A percentile compares a stretch with the other conserved stretches of the same genome.
These are phyloP conservation scores for Coleophora deauratella DNA, from an alignment of 2,888 invertebrate species.

Conservation along the genomic window DNA sequence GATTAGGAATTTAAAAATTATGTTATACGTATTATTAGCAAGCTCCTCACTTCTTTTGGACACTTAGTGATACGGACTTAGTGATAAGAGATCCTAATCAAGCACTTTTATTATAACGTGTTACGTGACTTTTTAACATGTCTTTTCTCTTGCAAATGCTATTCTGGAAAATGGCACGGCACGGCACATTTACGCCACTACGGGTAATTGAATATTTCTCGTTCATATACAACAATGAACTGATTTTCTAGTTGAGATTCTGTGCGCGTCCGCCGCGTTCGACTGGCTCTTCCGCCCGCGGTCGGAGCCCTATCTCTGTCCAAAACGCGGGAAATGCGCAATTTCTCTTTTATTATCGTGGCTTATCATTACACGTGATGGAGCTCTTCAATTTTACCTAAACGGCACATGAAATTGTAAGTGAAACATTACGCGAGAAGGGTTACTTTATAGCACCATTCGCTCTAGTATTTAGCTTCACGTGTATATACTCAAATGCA, in stretches of 20 bases:
- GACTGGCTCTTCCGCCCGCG: slow-evolving; percentile 38
- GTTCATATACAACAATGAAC: slow-evolving; percentile 46
- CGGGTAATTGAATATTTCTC: slow-evolving; percentile 49
- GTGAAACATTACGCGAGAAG: slow-evolving; percentile 17
- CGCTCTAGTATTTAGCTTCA: slow-evolving; percentile 11
- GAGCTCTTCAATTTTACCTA: slow-evolving; percentile 30
- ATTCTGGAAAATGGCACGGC: slow-evolving; percentile 27
- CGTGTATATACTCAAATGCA: slow-evolving; percentile 8
- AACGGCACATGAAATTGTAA: slow-evolving; percentile 35
- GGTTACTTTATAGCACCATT: slow-evolving; percentile 23
- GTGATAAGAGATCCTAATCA: no score
- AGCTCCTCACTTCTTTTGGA: no score
- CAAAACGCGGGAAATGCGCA: slow-evolving; percentile 37
- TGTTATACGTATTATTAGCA: no score
- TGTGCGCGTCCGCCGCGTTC: slow-evolving; percentile 49
- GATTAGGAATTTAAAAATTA: no score
- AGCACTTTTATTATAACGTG: slow-evolving; percentile 6
- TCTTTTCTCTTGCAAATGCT: slow-evolving; percentile 41
- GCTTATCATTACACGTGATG: slow-evolving; percentile 33
- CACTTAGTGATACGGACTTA: no score
- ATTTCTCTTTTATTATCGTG: slow-evolving; percentile 32
- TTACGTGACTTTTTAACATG: slow-evolving; percentile 26
- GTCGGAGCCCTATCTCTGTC: slow-evolving; percentile 23
- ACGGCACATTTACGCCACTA: slow-evolving; percentile 15
- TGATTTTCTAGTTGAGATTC: slow-evolving; percentile 62